Evolutionary conservation across 1,140 invertebrate genomes (phyloP).

Genomic region (Popillia japonica): DNA sequence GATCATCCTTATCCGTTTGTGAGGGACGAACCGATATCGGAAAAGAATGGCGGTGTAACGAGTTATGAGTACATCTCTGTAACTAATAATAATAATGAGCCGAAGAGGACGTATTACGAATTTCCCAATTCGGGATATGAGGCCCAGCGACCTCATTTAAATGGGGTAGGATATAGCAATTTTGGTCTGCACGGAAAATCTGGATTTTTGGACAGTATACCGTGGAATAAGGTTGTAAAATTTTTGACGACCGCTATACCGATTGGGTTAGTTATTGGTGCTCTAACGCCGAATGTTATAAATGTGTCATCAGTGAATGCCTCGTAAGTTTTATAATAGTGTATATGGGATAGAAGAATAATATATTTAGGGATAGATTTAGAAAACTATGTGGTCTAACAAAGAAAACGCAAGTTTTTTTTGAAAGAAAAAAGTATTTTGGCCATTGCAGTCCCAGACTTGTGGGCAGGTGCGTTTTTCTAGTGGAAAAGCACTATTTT

Average conservation of each 20-base stretch:
- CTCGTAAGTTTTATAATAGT: slow-evolving; percentile 47
- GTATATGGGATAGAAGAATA: too few species aligned
- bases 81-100: neutral
- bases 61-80: slow-evolving; percentile 21
- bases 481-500: too few species aligned
- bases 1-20: slow-evolving; percentile 46
- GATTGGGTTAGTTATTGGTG: slow-evolving; percentile 66
- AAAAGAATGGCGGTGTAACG: neutral
- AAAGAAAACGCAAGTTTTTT: too few species aligned
- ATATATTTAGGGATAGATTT: too few species aligned
- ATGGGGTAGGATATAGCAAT: neutral
- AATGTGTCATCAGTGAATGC: slow-evolving; percentile 59
- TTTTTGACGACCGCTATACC: slow-evolving; percentile 66
- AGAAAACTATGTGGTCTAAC: too few species aligned
- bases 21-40: neutral
- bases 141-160: neutral
- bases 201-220: slow-evolving; percentile 44
- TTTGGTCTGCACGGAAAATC: slow-evolving; percentile 15
- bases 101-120: slow-evolving; percentile 2
- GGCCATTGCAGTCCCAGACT: too few species aligned
- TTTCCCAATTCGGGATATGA: neutral
- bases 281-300: slow-evolving; percentile 65
- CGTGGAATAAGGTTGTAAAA: slow-evolving; percentile 63
- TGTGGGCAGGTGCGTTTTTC: too few species aligned
- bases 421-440: too few species aligned